Conservation (phyloP, 2,797 vertebrate genomes). For the Taeniopygia guttata region DNA sequence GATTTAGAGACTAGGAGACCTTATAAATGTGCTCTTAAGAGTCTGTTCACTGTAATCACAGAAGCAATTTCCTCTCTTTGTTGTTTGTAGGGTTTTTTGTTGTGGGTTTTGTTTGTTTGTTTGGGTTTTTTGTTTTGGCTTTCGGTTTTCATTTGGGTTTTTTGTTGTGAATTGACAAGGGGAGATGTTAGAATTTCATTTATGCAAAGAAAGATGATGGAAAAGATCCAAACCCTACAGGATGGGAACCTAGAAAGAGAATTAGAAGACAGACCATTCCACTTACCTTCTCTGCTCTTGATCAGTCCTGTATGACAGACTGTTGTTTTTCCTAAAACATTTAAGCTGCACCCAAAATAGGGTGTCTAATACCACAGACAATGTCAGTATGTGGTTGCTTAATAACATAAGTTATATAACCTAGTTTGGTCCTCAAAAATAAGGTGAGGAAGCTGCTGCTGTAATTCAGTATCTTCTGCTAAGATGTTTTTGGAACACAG, state of each 20-base stretch:
- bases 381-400: neutral
- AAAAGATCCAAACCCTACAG: neutral
- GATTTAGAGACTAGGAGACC: neutral
- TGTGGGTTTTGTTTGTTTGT: neutral
- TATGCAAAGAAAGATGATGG: neutral
- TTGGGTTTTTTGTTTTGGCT: neutral
- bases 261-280: neutral
- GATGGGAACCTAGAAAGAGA: neutral
- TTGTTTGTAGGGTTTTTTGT: neutral
- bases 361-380: neutral
- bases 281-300: neutral
- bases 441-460: neutral
- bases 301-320: neutral
- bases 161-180: neutral
- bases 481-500: neutral
- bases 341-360: neutral
- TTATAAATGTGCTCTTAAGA: neutral
- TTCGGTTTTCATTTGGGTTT: neutral
- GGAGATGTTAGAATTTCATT: neutral
- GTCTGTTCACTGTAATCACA: neutral
- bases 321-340: neutral
- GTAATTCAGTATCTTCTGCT: neutral
- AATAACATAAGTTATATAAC: neutral
- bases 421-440: neutral
- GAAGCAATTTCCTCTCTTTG: neutral